Percentiles rank a stretch among this genome's conserved stretches.
phyloP scores from a whole-genome alignment of 2,888 invertebrate species.

The Cantharis rufa region DNA sequence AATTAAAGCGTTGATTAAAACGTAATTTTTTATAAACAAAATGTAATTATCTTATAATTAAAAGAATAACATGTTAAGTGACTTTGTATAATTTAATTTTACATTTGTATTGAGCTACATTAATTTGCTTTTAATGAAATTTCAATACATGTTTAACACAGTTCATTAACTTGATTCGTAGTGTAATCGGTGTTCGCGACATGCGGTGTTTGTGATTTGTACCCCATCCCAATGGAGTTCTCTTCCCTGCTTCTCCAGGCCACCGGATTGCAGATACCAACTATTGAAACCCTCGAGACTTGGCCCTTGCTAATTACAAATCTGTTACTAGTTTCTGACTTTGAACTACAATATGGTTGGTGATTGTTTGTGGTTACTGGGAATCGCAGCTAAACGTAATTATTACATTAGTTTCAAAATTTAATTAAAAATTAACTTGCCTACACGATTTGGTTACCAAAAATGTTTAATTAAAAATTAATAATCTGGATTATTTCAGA shows the following conservation, averaged over 20 bases:
- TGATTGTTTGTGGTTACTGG: slow-evolving; percentile 19
- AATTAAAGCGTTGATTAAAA: neutral
- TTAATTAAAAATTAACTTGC: neutral
- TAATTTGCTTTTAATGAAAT: slow-evolving; percentile 28
- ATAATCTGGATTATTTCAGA: neutral
- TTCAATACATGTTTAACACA: slow-evolving; percentile 28
- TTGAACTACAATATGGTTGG: slow-evolving; percentile 13
- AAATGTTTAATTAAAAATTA: neutral
- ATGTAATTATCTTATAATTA: neutral
- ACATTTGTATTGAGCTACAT: neutral
- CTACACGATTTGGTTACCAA: neutral
- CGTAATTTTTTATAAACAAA: neutral
- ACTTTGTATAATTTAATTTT: neutral
- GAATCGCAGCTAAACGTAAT: neutral
- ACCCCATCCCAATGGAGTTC: slow-evolving; percentile 28
- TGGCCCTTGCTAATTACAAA: slow-evolving; percentile 39
- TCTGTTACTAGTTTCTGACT: slow-evolving; percentile 34
- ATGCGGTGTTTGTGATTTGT: slow-evolving; percentile 34
- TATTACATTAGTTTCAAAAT: neutral
- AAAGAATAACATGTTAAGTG: neutral
- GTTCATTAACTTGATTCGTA: slow-evolving; percentile 32
- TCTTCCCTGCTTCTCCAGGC: slow-evolving; percentile 26
- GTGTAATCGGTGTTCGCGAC: slow-evolving; percentile 32
- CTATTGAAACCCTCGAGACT: slow-evolving; percentile 31
- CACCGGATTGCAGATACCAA: slow-evolving; percentile 31